Percentiles rank a stretch among this genome's conserved stretches.
Conservation (phyloP, 2,113 vertebrate species). For the Cyphomyrus plagiostoma region DNA sequence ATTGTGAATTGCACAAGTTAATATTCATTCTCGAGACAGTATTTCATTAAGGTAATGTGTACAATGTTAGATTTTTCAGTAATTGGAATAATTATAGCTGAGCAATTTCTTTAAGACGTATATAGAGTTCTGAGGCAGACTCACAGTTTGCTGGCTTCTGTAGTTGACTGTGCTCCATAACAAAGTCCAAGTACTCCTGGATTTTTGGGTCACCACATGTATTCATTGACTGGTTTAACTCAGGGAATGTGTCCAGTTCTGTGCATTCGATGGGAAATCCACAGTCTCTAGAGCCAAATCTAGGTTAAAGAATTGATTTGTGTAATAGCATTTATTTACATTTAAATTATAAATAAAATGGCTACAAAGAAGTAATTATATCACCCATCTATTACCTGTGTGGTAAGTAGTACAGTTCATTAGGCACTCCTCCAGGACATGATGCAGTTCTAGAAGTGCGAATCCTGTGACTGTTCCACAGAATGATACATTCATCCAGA, state of each 20-base stretch:
- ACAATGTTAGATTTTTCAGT: not conserved
- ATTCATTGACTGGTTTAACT: not conserved
- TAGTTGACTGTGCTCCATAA: too few species aligned
- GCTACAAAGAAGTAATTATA: not conserved
- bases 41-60: not conserved
- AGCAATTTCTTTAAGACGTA: not conserved
- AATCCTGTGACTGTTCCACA: constrained; percentile 9
- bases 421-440: constrained; percentile 5
- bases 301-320: not conserved
- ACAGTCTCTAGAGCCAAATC: too few species aligned
- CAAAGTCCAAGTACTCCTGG: not conserved
- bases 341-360: not conserved
- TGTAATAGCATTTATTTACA: not conserved
- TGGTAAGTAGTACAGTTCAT: not conserved
- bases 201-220: not conserved
- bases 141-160: not conserved
- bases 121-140: not conserved
- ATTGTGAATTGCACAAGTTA: not conserved
- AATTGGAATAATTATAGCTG: too few species aligned
- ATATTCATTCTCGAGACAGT: not conserved
- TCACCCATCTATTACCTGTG: not conserved
- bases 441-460: not conserved
- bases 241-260: not conserved
- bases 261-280: not conserved
- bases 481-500: constrained; percentile 23